Base-by-base conservation (phyloP, 2,888 invertebrate genomes). In the Antitype chi region DNA sequence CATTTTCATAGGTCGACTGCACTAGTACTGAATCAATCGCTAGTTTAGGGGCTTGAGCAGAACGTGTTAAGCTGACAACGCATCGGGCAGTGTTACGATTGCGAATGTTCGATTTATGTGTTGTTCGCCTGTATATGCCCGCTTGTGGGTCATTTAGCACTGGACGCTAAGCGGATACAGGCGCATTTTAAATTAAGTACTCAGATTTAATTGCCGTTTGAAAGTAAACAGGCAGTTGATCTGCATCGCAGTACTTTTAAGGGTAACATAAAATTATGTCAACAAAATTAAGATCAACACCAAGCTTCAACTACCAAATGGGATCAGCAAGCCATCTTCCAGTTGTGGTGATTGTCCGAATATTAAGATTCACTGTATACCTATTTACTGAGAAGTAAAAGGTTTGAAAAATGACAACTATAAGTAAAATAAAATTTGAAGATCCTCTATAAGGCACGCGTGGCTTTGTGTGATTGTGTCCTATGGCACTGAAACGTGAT, bases 41-140 rank as follows among this genome's bases (percentile, higher is more conserved):
- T 64, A 62, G 47, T 83, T 81, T 80, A 66, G 55, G 71, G 73
- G 87, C 77, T 76, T 75, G 23, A 68, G 63, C 52, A n/a, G 66
- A 81, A 85, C 78, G 81, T 88, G 87, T 89, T 85, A 88, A 86
- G 86, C 85, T 84, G 88, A 89, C 89, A 86, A 85, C 88, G 83
- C 85, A 86, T 76, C 74, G 84, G 69, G 70, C 84, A 81, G 75
- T 81, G 84, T 81, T 84, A 81, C 80, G 80, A 84, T 85, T 85
- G 84, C 78, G 74, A 82, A 68, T 81, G 82, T 85, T 85, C 88
- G 84, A 89, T 89, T 89, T 88, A 89, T 89, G 88, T 81, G 76
- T 82, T 64, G 80, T 66, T 28, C n/a, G 74, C 78, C 74, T 80
- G 75, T 70, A n/a, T 76, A 66, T 52, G 69, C 62, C 62, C 77